These are phyloP conservation scores for Altica lythri DNA, from an alignment of 2,888 invertebrate genomes.

Conservation along the genomic window DNA sequence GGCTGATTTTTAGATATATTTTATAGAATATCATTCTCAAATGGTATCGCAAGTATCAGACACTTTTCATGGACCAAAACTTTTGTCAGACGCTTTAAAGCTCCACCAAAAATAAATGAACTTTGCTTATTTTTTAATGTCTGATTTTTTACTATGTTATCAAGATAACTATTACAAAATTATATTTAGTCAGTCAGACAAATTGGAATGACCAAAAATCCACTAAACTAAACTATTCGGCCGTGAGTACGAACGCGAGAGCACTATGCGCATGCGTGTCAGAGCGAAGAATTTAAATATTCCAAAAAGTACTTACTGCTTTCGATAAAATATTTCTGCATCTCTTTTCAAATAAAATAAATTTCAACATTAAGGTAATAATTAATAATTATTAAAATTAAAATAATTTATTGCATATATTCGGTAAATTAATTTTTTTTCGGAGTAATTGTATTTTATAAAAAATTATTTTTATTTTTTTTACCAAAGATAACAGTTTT, in stretches of 20 bases:
- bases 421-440: neutral
- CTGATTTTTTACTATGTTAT: constrained; percentile 1
- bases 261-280: neutral
- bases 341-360: too few species aligned
- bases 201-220: neutral
- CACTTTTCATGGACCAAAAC: neutral
- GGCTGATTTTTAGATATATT: constrained; percentile 7
- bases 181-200: neutral
- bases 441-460: neutral
- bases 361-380: too few species aligned
- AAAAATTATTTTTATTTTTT: neutral
- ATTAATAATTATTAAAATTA: neutral
- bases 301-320: neutral
- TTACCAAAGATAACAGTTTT: neutral
- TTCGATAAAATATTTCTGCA: too few species aligned
- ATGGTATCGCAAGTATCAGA: neutral
- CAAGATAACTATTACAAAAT: neutral
- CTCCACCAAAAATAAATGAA: neutral
- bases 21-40: constrained; percentile 4
- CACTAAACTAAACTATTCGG: too few species aligned
- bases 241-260: neutral
- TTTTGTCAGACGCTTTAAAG: constrained; percentile 5
- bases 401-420: neutral
- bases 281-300: neutral
- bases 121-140: neutral